Conservation (phyloP, 2,888 invertebrate species). For the Pimpla rufipes region DNA sequence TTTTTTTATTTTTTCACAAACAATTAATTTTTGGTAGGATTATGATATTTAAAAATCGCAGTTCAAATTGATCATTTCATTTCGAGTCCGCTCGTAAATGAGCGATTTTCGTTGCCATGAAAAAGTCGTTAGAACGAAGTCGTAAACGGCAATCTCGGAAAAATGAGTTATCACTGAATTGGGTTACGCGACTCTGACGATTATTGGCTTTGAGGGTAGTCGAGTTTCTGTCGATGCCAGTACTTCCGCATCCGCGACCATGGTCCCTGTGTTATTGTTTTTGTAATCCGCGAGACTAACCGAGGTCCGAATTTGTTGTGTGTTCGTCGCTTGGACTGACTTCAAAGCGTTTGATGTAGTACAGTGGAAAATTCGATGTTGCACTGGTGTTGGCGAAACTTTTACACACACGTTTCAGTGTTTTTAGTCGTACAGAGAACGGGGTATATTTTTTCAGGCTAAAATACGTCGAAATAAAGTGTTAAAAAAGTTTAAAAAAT, state of each 20-base stretch:
- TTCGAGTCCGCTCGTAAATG: background rate
- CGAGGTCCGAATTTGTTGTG: background rate
- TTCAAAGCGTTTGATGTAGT: background rate
- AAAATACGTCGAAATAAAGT: too few species aligned
- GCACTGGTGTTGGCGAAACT: background rate
- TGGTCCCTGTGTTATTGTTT: background rate
- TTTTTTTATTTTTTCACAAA: too few species aligned
- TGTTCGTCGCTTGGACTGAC: background rate
- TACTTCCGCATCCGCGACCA: background rate
- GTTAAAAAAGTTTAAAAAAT: too few species aligned
- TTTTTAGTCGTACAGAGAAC: too few species aligned
- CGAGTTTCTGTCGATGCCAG: constrained; percentile 12
- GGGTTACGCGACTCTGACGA: background rate
- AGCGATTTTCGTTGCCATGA: background rate
- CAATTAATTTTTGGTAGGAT: too few species aligned
- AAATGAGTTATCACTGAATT: background rate
- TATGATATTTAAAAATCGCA: too few species aligned
- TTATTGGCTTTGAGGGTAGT: constrained; percentile 12
- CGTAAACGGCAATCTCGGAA: background rate
- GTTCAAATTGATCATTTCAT: too few species aligned
- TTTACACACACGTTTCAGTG: background rate
- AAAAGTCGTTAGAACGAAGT: background rate
- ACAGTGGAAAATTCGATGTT: background rate
- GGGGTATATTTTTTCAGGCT: too few species aligned
- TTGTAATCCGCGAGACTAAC: background rate